Conservation (phyloP, 92 coral and sea anemone species). For the Bergia sp. region DNA sequence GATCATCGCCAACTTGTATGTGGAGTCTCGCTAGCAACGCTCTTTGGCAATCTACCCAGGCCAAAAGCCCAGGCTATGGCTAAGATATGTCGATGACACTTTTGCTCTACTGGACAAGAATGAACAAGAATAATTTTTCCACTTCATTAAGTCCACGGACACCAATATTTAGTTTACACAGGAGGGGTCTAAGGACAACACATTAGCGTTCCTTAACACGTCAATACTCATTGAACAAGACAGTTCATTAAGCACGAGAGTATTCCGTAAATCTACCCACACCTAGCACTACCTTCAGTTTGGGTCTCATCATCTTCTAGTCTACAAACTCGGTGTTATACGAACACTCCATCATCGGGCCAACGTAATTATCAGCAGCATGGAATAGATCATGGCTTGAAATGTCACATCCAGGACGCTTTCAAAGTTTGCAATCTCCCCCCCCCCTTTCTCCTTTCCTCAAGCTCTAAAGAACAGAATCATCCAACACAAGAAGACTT, state of each 20-base stretch:
- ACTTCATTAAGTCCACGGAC: not conserved
- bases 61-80: not conserved
- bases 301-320: not conserved
- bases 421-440: too few relatives aligned
- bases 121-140: not conserved
- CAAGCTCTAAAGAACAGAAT: too few relatives aligned
- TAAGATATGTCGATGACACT: not conserved
- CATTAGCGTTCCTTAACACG: not conserved
- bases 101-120: not conserved
- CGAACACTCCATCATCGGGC: not conserved
- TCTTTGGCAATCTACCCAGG: not conserved
- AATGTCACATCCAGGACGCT: not conserved
- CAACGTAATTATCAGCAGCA: not conserved
- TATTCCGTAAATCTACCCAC: not conserved
- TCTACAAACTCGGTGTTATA: not conserved
- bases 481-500: too few relatives aligned
- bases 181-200: not conserved
- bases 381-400: too few relatives aligned
- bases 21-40: too few relatives aligned
- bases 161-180: not conserved
- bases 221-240: not conserved
- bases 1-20: too few relatives aligned
- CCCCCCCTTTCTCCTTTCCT: too few relatives aligned
- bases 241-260: not conserved
- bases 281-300: not conserved